Base-by-base conservation (phyloP, 2,888 invertebrate genomes). In the Seira musarum region DNA sequence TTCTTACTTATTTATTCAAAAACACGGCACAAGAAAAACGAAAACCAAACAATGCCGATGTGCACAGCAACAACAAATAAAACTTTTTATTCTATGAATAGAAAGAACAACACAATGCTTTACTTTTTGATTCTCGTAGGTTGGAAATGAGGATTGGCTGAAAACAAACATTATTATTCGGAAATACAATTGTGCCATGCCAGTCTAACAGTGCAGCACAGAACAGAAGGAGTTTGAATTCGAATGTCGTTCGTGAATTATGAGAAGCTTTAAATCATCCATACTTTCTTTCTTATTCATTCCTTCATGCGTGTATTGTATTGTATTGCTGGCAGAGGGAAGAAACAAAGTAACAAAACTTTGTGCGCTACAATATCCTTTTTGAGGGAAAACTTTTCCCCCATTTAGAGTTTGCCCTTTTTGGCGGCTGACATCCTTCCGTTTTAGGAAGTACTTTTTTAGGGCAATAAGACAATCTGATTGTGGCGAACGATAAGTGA, bases 181-280 rank as follows among this genome's bases (percentile, higher is more conserved):
- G n/a, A n/a, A n/a, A n/a, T n/a, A n/a, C n/a, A n/a, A n/a, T n/a
- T n/a, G n/a, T n/a, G n/a, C n/a, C n/a, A n/a, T n/a, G n/a, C n/a
- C n/a, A n/a, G n/a, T n/a, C n/a, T n/a, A n/a, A n/a, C n/a, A n/a
- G n/a, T n/a, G n/a, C n/a, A n/a, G n/a, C n/a, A n/a, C n/a, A n/a
- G n/a, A n/a, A n/a, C n/a, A n/a, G n/a, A n/a, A n/a, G n/a, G n/a
- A n/a, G n/a, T n/a, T n/a, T n/a, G n/a, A 40, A 40, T 8, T 5
- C 13, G 40, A 40, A 40, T 78, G 78, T 78, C 78, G 67, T 22
- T 78, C 22, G 78, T 78, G 72, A 78, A 72, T 78, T 78, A 78
- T 78, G 78, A 72, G 78, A 66, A 64, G 78, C 78, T 72, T 71
- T 78, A 78, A 78, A 78, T 78, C 78, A 78, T 78, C 72, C 69